A percentile compares a stretch with the other conserved stretches of the same genome.
Evolutionary conservation across 2,888 invertebrate species (phyloP).

Genomic region (Acleris cristana): DNA sequence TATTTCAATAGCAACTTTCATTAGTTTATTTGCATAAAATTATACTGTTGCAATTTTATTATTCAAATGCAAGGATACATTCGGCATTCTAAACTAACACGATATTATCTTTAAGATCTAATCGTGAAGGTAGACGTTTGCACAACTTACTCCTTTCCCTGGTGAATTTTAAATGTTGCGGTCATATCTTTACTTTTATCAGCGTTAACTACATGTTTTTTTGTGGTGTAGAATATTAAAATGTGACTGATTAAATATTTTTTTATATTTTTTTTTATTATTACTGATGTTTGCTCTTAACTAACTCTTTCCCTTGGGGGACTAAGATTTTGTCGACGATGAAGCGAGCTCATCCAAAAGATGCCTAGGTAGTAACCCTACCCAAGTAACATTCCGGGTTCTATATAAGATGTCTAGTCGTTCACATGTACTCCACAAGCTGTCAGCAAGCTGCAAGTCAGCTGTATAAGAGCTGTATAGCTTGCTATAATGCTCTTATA

Average conservation of each 20-base stretch:
- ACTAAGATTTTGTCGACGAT: too few relatives aligned
- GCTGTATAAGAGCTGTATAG: too few relatives aligned
- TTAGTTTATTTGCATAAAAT: slow-evolving; percentile 18
- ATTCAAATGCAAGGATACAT: slow-evolving; percentile 25
- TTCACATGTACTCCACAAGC: too few relatives aligned
- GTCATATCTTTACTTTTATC: slow-evolving; percentile 6
- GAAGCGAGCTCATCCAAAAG: too few relatives aligned
- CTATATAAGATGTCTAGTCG: too few relatives aligned
- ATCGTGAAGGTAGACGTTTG: slow-evolving; percentile 20
- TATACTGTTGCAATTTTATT: slow-evolving; percentile 17
- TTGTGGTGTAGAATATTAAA: slow-evolving; percentile 1
- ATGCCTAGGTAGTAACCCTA: too few relatives aligned
- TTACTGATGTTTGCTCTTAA: neutral
- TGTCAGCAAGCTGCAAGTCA: too few relatives aligned
- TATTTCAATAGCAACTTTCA: slow-evolving; percentile 16
- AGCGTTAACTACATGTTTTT: neutral
- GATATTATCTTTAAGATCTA: slow-evolving; percentile 15
- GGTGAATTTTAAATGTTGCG: slow-evolving; percentile 20
- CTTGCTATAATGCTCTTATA: too few relatives aligned
- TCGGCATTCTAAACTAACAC: slow-evolving; percentile 16
- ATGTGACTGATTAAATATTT: neutral
- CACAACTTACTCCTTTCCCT: slow-evolving; percentile 14
- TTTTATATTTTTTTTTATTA: neutral
- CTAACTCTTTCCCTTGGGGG: neutral
- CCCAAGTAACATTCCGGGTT: too few relatives aligned